Conservation (phyloP, 2,113 vertebrate species). For the Anoura caudifer region DNA sequence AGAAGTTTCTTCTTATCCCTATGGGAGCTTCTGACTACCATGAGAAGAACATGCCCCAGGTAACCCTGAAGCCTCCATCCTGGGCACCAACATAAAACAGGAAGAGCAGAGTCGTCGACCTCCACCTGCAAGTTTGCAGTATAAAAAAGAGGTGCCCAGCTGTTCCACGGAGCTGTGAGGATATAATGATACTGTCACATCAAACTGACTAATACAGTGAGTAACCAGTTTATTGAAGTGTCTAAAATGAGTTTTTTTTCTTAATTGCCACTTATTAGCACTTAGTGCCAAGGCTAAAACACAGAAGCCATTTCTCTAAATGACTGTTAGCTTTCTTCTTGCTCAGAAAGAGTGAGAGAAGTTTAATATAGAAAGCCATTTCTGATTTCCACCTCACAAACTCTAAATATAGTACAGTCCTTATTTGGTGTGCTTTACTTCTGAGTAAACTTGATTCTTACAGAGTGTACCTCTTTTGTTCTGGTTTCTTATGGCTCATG, state of each 20-base stretch:
- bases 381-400: neutral
- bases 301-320: neutral
- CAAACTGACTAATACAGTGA: neutral
- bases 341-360: neutral
- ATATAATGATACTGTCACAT: neutral
- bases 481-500: neutral
- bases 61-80: neutral
- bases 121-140: neutral
- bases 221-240: neutral
- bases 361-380: neutral
- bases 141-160: neutral
- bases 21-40: neutral
- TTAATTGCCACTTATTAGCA: neutral
- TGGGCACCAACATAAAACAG: neutral
- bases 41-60: neutral
- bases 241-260: neutral
- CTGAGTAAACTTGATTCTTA: neutral
- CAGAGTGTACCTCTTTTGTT: neutral
- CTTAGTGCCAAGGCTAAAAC: neutral
- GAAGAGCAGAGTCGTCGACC: fast-evolving
- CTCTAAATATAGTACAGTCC: neutral
- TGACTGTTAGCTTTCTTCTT: neutral
- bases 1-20: neutral
- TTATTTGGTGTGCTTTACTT: neutral
- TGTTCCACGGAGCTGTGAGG: neutral